A percentile compares a stretch with the other conserved stretches of the same genome.
phyloP scores from a whole-genome alignment of 2,888 invertebrate genomes.

The Acleris laterana region DNA sequence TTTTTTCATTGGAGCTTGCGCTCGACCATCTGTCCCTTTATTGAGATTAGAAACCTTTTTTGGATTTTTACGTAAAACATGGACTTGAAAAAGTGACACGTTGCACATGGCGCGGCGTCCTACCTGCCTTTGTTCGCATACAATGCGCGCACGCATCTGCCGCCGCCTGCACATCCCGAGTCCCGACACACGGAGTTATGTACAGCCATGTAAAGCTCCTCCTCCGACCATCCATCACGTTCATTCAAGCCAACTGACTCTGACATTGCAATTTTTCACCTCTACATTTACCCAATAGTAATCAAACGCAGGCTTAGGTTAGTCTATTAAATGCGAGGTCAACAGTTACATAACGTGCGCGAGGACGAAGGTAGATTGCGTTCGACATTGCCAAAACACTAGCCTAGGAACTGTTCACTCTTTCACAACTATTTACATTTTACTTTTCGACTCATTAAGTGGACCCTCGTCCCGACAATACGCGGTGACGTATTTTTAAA shows the following conservation, averaged over 20 bases:
- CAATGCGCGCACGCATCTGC: slow-evolving; percentile 78
- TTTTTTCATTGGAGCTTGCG: slow-evolving; percentile 72
- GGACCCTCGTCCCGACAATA: slow-evolving; percentile 48
- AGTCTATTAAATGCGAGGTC: slow-evolving; percentile 63
- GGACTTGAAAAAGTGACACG: slow-evolving; percentile 79
- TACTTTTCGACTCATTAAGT: slow-evolving; percentile 38
- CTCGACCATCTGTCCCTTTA: slow-evolving; percentile 72
- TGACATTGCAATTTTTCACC: slow-evolving; percentile 32
- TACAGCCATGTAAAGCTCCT: slow-evolving; percentile 45
- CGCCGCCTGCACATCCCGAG: slow-evolving; percentile 65
- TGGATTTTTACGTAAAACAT: slow-evolving; percentile 74
- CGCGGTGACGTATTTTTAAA: slow-evolving; percentile 52
- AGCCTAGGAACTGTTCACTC: slow-evolving; percentile 33
- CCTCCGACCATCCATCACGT: slow-evolving; percentile 53
- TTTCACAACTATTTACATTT: slow-evolving; percentile 39
- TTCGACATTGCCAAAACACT: slow-evolving; percentile 56
- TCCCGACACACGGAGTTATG: slow-evolving; percentile 46
- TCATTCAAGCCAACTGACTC: slow-evolving; percentile 44
- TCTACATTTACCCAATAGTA: slow-evolving; percentile 33
- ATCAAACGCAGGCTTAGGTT: slow-evolving; percentile 39
- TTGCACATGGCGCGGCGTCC: slow-evolving; percentile 76
- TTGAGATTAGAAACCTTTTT: slow-evolving; percentile 77
- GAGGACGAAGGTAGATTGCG: slow-evolving; percentile 57
- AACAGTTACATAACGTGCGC: slow-evolving; percentile 64
- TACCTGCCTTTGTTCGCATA: slow-evolving; percentile 81